Evolutionary conservation across 1,140 invertebrate species (phyloP), one percentile per base, ranked within the genome.

Genomic region (Cyphomyrmex costatus): DNA sequence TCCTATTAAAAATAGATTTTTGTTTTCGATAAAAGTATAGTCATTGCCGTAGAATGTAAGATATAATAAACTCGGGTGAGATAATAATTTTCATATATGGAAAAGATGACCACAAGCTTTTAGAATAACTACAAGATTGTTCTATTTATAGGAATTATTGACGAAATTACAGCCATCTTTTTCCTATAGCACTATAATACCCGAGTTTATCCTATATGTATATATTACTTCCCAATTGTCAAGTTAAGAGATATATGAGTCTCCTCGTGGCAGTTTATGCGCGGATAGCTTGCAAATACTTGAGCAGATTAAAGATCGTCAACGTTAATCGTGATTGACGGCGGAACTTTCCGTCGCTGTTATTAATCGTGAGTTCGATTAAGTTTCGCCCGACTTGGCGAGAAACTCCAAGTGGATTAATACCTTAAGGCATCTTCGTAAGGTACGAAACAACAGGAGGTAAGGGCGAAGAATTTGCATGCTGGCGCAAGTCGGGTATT

Each of bases 381-480:
- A 36, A 68, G 61, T 68, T 51, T 70, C 63, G 46, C n/a, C 4
- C n/a, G 63, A 70, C 46, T 80, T 70, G n/a, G 63, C n/a, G 63
- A 70, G 77, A 24, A 68, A 70, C 49, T 80, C 63, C 61, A 79
- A 79, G 61, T 79, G 63, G 46, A 80, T 80, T 70, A 53, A 53
- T 80, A 68, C 46, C 77, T 80, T 53, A 53, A 68, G 77, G 77
- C 77, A 61, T 42, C 30, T 42, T 80, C 77, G 51, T 71, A 71
- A 80, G 78, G 46, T 71, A 70, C 63, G 65, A 68, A 70, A 82
- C 77, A 82, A 73, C 51, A 24, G 12, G 42, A 33, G 61, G 60
- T 19, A 14, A 70, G 78, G n/a, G 46, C 24, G 79, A 83, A 74
- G 79, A 83, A 83, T 83, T 74, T 83, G 79, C 79, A 83, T 74